phyloP scores from a whole-genome alignment of 30 jellyfish, hydroid and myxozoan species.

The Rhopilema esculentum region DNA sequence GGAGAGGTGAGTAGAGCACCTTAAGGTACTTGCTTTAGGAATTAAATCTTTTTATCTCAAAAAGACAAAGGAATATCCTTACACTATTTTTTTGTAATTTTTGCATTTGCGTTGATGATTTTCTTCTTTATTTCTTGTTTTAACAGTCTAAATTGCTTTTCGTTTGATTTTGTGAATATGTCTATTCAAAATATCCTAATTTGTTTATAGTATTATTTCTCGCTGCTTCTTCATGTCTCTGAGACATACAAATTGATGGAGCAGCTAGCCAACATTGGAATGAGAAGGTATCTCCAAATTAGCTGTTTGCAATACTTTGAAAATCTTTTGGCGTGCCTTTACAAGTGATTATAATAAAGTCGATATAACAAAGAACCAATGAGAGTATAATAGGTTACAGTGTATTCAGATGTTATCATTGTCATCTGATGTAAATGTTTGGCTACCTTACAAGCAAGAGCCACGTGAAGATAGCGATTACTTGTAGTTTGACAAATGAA shows the following conservation, averaged over 20 bases:
- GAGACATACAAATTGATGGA: slow-evolving; percentile 88
- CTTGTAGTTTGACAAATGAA: too few relatives aligned
- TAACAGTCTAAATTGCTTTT: not conserved
- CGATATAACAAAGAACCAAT: too few relatives aligned
- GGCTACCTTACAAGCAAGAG: too few relatives aligned
- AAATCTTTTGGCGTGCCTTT: too few relatives aligned
- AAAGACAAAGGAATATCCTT: too few relatives aligned
- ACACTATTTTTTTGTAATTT: not conserved
- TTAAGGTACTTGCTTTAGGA: not conserved
- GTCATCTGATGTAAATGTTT: too few relatives aligned
- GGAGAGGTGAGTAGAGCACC: slow-evolving; percentile 63
- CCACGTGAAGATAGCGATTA: too few relatives aligned
- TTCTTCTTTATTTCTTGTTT: not conserved
- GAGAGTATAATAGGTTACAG: not conserved
- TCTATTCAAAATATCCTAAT: not conserved
- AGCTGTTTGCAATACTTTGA: too few relatives aligned
- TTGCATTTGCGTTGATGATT: not conserved
- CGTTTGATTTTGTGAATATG: not conserved
- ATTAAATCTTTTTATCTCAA: too few relatives aligned
- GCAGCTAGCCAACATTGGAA: slow-evolving; percentile 94
- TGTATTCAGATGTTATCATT: not conserved
- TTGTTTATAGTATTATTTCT: slow-evolving; percentile 75
- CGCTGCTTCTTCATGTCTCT: slow-evolving; percentile 86
- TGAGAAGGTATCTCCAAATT: slow-evolving; percentile 97
- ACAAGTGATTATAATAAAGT: too few relatives aligned